These are phyloP conservation scores for Lepisosteus oculatus DNA, from an alignment of 2,113 vertebrate genomes.

Conservation along the genomic window DNA sequence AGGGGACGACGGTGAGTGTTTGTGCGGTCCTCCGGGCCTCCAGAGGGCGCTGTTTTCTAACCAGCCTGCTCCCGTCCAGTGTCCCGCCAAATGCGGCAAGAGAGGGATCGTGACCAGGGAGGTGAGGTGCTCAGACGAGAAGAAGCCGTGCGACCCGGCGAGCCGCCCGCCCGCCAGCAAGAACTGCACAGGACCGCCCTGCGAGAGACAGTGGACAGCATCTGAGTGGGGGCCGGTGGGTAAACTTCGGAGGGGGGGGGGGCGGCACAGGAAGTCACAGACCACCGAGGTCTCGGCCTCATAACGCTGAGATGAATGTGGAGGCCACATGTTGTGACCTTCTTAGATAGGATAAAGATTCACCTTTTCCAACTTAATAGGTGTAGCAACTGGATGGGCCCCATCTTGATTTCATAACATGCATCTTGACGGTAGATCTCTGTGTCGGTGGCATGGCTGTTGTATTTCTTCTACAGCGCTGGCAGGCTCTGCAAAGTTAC, in stretches of 20 bases:
- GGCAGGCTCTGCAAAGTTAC: too few relatives aligned
- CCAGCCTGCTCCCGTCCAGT: slow-evolving; percentile 58
- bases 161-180: slow-evolving; percentile 73
- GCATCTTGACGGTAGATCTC: too few relatives aligned
- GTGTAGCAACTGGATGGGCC: too few relatives aligned
- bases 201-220: slow-evolving; percentile 90
- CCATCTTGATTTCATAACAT: too few relatives aligned
- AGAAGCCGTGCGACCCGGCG: slow-evolving; percentile 73
- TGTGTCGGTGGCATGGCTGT: too few relatives aligned
- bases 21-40: too few relatives aligned
- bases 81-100: slow-evolving; percentile 83
- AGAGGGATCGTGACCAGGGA: slow-evolving; percentile 80
- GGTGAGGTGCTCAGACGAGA: slow-evolving; percentile 89
- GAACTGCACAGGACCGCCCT: slow-evolving; percentile 88
- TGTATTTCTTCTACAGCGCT: too few relatives aligned
- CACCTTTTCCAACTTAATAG: too few relatives aligned
- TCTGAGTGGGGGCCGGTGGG: slow-evolving; percentile 96
- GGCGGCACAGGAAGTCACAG: not conserved
- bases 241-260: not conserved
- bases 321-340: not conserved
- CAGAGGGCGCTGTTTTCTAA: too few relatives aligned
- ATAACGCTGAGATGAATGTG: not conserved
- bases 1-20: too few relatives aligned
- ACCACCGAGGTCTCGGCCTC: not conserved
- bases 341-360: too few relatives aligned